A percentile compares a stretch with the other conserved stretches of the same genome.
Conservation (phyloP, 2,797 vertebrate genomes). For the Dermochelys coriacea region DNA sequence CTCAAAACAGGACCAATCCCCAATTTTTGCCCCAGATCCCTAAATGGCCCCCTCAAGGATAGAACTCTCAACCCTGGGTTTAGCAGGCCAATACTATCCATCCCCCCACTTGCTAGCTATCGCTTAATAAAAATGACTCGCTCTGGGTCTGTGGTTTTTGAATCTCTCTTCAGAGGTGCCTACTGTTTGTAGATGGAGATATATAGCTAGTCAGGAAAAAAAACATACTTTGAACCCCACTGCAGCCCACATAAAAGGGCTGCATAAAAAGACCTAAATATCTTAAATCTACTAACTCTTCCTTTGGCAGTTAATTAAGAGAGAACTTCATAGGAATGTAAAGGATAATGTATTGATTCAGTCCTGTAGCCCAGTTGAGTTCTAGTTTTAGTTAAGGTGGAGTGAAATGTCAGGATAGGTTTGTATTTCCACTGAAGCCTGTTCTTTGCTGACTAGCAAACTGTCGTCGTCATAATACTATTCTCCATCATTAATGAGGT, state of each 20-base stretch:
- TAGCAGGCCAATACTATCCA: no score
- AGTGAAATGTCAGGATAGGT: not conserved
- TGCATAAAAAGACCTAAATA: constrained; percentile 59
- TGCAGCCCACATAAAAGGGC: constrained; percentile 72
- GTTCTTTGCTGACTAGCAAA: not conserved
- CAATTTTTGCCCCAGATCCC: no score
- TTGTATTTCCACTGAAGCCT: not conserved
- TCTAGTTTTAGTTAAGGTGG: constrained; percentile 28
- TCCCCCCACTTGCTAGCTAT: not conserved
- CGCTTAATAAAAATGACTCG: constrained; percentile 72
- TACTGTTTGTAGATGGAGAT: constrained; percentile 63
- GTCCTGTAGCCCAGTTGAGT: constrained; percentile 15
- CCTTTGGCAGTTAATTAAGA: constrained; percentile 37
- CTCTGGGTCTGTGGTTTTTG: constrained; percentile 73
- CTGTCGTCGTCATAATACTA: not conserved
- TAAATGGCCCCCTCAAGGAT: no score
- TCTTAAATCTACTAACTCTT: constrained; percentile 9
- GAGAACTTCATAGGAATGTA: not conserved
- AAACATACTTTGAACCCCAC: constrained; percentile 61
- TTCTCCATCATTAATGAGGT: not conserved
- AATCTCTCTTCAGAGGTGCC: constrained; percentile 74
- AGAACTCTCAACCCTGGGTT: no score
- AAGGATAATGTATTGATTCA: constrained; percentile 47
- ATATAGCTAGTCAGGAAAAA: constrained; percentile 60
- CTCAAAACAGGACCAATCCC: no score